These are phyloP conservation scores for Pachymerium ferrugineum DNA, from an alignment of 2,888 invertebrate species.

Conservation along the genomic window DNA sequence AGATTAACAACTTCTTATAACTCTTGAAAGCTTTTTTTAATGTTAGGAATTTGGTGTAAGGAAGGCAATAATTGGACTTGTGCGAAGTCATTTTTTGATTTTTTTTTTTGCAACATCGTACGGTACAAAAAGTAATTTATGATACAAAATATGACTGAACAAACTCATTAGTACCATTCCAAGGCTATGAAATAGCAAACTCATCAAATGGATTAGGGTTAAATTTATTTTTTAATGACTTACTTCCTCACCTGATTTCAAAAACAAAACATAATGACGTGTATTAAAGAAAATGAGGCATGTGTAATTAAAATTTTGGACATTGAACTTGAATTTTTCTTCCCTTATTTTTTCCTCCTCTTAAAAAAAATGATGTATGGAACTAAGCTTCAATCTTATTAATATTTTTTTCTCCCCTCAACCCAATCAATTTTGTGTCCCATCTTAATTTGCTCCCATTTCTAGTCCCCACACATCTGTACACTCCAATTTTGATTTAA, in stretches of 20 bases:
- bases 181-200: not conserved
- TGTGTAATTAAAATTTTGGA: conserved; percentile 1
- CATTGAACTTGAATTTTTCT: not conserved
- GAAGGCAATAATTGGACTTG: too few relatives aligned
- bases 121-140: too few relatives aligned
- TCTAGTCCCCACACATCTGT: not conserved
- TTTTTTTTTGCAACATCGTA: not conserved
- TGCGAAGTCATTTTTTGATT: not conserved
- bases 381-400: not conserved
- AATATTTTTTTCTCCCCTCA: not conserved
- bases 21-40: not conserved
- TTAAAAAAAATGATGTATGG: not conserved
- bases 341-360: not conserved
- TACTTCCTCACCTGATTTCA: conserved; percentile 2
- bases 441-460: conserved; percentile 2
- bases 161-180: too few relatives aligned
- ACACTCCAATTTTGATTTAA: not conserved
- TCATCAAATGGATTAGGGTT: not conserved
- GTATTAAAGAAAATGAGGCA: not conserved
- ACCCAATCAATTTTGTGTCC: not conserved
- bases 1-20: not conserved
- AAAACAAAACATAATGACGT: not conserved
- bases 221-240: not conserved
- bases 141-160: too few relatives aligned
- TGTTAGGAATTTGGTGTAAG: too few relatives aligned